Percentiles rank a stretch among this genome's conserved stretches.
Evolutionary conservation across 2,113 vertebrate species (phyloP).

Genomic region (Protobothrops flavoviridis): DNA sequence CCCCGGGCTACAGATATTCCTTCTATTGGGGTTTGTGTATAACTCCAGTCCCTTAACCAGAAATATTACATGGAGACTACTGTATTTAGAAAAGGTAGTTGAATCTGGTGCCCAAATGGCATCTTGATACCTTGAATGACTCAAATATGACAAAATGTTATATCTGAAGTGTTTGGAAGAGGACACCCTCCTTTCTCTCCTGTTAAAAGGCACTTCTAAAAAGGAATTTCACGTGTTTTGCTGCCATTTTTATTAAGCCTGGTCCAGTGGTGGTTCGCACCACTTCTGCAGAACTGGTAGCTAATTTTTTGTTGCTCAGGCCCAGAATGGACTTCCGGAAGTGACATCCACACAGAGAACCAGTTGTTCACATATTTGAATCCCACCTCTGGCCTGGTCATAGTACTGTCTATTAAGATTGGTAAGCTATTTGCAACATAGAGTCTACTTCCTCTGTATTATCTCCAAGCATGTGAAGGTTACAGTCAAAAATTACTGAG

Average conservation of each 20-base stretch:
- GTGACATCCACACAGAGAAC: too few species aligned
- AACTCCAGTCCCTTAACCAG: neutral
- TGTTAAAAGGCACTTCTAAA: neutral
- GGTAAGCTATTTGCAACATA: neutral
- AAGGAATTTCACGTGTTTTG: neutral
- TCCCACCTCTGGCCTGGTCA: neutral
- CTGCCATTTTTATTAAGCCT: neutral
- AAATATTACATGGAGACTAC: neutral
- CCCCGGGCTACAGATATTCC: neutral
- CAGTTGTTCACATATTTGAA: too few species aligned
- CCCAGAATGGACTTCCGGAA: too few species aligned
- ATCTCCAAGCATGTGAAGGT: neutral
- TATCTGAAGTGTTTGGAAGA: neutral
- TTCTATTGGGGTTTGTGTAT: neutral
- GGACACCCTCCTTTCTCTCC: neutral
- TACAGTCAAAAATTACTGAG: neutral
- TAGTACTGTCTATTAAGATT: neutral
- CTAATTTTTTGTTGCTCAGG: too few species aligned
- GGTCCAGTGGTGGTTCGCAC: too few species aligned
- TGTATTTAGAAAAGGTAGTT: neutral
- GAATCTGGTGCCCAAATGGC: neutral
- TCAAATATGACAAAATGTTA: neutral
- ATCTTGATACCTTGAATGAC: neutral
- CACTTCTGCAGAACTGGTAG: too few species aligned
- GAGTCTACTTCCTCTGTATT: neutral